phyloP scores from a whole-genome alignment of 2,113 vertebrate species.

The Corythornis vintsioides region DNA sequence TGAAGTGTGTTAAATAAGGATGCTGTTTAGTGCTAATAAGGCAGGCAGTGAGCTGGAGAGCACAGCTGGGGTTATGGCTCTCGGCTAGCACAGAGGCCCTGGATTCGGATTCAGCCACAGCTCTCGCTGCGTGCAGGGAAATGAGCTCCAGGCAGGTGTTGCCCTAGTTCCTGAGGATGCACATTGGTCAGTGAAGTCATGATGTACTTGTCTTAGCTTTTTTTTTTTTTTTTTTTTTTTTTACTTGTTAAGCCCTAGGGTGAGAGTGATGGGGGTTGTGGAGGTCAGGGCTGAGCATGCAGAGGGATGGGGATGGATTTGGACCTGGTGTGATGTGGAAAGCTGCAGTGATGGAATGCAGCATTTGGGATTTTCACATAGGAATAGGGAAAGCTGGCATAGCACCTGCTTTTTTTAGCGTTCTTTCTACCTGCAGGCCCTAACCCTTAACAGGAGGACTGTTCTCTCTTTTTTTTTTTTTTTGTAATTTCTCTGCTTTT shows the following conservation, averaged over 20 bases:
- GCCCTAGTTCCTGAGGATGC: slow-evolving; percentile 37
- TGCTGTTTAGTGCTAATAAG: slow-evolving; percentile 63
- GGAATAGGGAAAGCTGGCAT: neutral
- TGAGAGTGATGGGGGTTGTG: neutral
- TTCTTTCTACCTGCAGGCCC: neutral
- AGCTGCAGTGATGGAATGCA: neutral
- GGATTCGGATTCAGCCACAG: neutral
- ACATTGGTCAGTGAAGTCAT: slow-evolving; percentile 20
- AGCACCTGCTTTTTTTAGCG: neutral
- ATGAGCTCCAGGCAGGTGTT: slow-evolving; percentile 63
- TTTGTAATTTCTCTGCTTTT: neutral
- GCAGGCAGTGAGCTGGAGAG: slow-evolving; percentile 48
- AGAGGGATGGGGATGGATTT: neutral
- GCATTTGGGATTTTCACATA: neutral
- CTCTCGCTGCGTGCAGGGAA: neutral
- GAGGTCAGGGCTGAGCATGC: neutral
- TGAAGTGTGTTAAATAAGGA: slow-evolving; percentile 69
- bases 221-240: neutral
- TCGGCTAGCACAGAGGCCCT: neutral
- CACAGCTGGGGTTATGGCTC: slow-evolving; percentile 49
- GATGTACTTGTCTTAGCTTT: slow-evolving; percentile 2
- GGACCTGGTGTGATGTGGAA: neutral
- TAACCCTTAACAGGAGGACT: neutral
- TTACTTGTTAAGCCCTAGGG: neutral
- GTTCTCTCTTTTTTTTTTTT: neutral